A percentile compares a stretch with the other conserved stretches of the same genome.
Conservation (phyloP, 2,797 vertebrate species). For the Coreius guichenoti region DNA sequence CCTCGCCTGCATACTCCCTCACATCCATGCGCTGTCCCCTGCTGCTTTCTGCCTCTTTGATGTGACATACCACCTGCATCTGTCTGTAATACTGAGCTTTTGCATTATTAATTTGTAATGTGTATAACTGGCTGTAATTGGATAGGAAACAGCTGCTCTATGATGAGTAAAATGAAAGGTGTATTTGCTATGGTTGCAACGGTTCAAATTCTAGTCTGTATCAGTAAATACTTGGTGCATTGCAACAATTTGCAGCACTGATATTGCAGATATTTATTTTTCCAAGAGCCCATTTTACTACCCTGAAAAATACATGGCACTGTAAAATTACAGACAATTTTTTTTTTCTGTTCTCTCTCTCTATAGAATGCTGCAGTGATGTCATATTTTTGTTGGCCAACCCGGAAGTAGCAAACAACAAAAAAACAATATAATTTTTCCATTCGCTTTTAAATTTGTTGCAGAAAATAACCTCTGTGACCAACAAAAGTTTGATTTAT, state of each 20-base stretch:
- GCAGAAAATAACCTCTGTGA: not conserved
- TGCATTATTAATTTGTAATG: slow-evolving; percentile 53
- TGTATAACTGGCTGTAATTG: slow-evolving; percentile 42
- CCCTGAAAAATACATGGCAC: too few relatives aligned
- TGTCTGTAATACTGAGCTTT: slow-evolving; percentile 23
- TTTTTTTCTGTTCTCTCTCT: not conserved
- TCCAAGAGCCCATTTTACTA: not conserved
- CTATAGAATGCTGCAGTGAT: not conserved
- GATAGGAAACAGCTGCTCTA: slow-evolving; percentile 49
- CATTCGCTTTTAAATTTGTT: not conserved
- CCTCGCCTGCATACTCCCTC: slow-evolving; percentile 19
- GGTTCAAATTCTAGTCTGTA: not conserved
- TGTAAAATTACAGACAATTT: not conserved
- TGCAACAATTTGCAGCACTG: not conserved
- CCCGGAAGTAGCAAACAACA: not conserved
- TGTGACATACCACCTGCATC: slow-evolving; percentile 47
- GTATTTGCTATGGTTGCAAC: not conserved
- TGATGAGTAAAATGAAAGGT: slow-evolving; percentile 8
- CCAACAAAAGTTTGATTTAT: not conserved
- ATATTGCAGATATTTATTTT: not conserved
- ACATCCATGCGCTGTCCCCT: slow-evolving; percentile 21
- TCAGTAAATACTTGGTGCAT: not conserved
- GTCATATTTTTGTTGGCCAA: not conserved
- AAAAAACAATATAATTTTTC: not conserved
- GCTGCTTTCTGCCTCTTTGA: slow-evolving; percentile 44